Evolutionary conservation across 2,113 vertebrate genomes (phyloP).

Genomic region (Microtus richardsoni): DNA sequence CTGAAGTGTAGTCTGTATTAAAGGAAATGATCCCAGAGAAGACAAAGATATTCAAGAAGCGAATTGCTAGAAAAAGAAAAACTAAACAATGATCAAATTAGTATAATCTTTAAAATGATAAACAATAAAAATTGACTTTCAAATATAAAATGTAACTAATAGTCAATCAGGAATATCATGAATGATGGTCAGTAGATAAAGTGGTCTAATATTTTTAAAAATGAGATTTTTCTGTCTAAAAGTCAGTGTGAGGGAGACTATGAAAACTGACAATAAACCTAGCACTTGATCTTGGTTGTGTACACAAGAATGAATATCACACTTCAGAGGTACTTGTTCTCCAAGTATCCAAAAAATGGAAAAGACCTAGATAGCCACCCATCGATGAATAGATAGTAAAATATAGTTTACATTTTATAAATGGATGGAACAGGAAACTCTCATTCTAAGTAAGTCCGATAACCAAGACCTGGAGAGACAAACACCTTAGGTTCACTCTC

Average conservation of each 20-base stretch:
- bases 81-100: background rate
- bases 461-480: background rate
- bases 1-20: background rate
- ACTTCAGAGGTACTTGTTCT: background rate
- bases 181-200: background rate
- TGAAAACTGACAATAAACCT: background rate
- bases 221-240: background rate
- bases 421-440: background rate
- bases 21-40: background rate
- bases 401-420: background rate
- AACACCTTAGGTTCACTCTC: background rate
- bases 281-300: background rate
- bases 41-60: background rate
- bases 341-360: background rate
- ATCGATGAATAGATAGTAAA: background rate
- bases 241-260: background rate
- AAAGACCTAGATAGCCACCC: background rate
- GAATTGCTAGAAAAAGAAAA: background rate
- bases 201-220: background rate
- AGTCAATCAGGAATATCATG: background rate
- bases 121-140: background rate
- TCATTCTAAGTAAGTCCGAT: background rate
- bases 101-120: background rate
- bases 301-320: background rate
- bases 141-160: background rate